phyloP scores from a whole-genome alignment of 2,113 vertebrate species.

The Asarcornis scutulata region DNA sequence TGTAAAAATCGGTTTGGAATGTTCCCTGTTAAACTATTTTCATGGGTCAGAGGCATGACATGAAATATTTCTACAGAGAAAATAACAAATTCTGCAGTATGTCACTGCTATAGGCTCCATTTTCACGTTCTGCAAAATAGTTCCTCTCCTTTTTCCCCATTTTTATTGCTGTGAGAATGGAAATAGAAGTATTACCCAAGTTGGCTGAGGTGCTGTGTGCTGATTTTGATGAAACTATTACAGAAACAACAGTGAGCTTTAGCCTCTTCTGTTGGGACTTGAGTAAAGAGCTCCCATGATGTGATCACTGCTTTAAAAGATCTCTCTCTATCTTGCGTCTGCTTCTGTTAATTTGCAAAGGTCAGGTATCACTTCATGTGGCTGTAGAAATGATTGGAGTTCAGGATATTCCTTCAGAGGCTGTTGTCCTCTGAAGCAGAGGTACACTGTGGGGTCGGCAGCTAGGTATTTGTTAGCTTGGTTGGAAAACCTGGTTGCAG shows the following conservation, averaged over 20 bases:
- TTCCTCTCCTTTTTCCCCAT: not conserved
- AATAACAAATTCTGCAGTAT: slow-evolving; percentile 18
- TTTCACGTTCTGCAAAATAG: slow-evolving; percentile 32
- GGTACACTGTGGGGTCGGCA: not conserved
- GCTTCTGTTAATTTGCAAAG: not conserved
- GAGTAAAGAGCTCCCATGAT: not conserved
- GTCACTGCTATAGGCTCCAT: slow-evolving; percentile 3
- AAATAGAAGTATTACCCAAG: not conserved
- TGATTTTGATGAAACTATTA: slow-evolving; percentile 42
- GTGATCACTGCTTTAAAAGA: not conserved
- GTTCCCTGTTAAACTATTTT: slow-evolving; percentile 49
- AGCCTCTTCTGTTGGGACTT: not conserved
- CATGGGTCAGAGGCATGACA: slow-evolving; percentile 35
- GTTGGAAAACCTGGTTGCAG: not conserved
- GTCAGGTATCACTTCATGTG: not conserved
- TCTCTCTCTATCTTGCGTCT: not conserved
- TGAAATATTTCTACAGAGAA: slow-evolving; percentile 48
- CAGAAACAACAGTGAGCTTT: not conserved
- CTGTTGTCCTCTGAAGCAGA: not conserved
- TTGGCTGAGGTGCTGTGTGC: not conserved
- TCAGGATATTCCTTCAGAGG: not conserved
- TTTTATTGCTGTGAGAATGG: slow-evolving; percentile 33
- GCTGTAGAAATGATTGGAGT: not conserved
- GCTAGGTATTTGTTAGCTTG: not conserved
- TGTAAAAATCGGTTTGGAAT: slow-evolving; percentile 42